phyloP scores from a whole-genome alignment of 2,113 vertebrate species.

The Siniperca chuatsi region DNA sequence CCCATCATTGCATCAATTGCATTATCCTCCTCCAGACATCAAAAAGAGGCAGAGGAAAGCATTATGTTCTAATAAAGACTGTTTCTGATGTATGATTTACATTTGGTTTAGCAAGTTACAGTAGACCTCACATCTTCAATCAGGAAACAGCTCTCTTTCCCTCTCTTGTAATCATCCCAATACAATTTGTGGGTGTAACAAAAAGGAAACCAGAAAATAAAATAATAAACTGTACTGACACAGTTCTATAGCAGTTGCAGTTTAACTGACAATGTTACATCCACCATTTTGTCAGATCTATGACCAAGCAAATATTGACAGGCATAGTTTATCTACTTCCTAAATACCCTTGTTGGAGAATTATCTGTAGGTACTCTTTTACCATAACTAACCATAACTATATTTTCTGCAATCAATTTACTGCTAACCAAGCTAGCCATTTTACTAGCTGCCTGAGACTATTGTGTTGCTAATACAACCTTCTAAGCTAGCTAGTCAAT shows the following conservation, averaged over 20 bases:
- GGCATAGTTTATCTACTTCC: background rate
- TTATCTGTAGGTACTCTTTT: background rate
- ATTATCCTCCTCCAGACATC: conserved; percentile 36
- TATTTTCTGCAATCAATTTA: background rate
- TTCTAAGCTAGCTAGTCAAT: too few species aligned
- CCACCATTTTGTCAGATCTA: background rate
- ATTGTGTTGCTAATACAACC: too few species aligned
- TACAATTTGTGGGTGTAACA: background rate
- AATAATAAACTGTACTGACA: background rate
- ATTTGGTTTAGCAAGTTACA: conserved; percentile 47
- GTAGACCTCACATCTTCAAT: conserved; percentile 42
- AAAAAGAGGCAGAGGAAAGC: conserved; percentile 29
- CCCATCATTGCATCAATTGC: conserved; percentile 39
- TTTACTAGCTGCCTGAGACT: too few species aligned
- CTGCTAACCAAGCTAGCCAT: background rate
- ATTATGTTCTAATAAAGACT: conserved; percentile 29
- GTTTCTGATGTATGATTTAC: conserved; percentile 53
- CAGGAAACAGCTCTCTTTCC: conserved; percentile 13
- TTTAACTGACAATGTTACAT: background rate
- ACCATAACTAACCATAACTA: background rate
- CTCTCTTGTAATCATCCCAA: background rate
- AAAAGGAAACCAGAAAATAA: background rate
- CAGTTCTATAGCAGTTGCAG: background rate
- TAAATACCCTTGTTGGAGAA: background rate
- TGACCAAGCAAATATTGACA: background rate